These are phyloP conservation scores for Phycodurus eques DNA, from an alignment of 2,113 vertebrate species.

Conservation along the genomic window DNA sequence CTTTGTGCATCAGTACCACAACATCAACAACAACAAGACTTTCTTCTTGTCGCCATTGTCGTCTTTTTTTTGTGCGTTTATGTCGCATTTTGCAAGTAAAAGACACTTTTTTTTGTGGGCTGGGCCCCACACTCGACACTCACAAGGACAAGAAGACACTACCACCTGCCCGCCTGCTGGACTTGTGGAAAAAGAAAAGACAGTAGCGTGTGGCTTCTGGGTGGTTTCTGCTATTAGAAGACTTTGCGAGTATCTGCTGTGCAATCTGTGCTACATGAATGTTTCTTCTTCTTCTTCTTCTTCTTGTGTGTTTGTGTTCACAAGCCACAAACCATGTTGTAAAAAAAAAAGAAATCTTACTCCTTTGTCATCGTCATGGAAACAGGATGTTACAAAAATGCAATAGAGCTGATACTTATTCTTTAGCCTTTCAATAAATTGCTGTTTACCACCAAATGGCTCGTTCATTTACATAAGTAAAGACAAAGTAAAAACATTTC, in stretches of 20 bases:
- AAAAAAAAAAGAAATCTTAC: constrained; percentile 76
- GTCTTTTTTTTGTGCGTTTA: constrained; percentile 18
- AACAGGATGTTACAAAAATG: constrained; percentile 88
- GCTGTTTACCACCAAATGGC: constrained; percentile 87
- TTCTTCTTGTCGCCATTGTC: constrained; percentile 85
- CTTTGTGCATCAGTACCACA: constrained; percentile 95
- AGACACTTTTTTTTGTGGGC: neutral
- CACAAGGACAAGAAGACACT: neutral
- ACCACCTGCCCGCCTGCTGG: neutral
- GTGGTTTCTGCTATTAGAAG: constrained; percentile 90
- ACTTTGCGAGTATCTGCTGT: constrained; percentile 89
- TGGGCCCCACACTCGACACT: constrained; percentile 1
- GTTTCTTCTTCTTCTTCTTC: constrained; percentile 63
- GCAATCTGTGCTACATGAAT: constrained; percentile 98
- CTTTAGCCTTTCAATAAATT: constrained; percentile 95
- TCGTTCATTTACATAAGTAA: neutral
- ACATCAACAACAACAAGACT: constrained; percentile 11
- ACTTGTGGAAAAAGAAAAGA: constrained; percentile 10
- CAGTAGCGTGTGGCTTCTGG: constrained; percentile 59
- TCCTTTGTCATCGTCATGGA: constrained; percentile 78
- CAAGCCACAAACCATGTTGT: constrained; percentile 76
- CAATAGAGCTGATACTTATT: constrained; percentile 97
- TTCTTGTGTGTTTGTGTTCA: constrained; percentile 94
- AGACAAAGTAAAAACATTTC: neutral
- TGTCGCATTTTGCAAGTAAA: constrained; percentile 30